Conservation (phyloP, 1,140 invertebrate species). For the Oppia nitens region DNA sequence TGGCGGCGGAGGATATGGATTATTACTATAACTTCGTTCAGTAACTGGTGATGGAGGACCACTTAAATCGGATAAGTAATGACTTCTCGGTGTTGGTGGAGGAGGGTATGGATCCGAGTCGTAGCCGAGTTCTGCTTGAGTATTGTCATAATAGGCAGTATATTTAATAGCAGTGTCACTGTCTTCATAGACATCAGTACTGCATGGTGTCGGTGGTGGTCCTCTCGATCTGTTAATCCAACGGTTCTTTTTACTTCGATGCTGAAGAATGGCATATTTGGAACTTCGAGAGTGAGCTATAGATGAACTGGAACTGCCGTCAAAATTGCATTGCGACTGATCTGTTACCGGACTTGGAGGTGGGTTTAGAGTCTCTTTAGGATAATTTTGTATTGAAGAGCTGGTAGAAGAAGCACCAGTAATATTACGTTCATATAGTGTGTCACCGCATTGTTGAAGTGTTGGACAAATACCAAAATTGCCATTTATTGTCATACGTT, state of each 20-base stretch:
- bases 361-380: slow-evolving; percentile 64
- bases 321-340: slow-evolving; percentile 27
- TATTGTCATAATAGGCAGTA: not conserved
- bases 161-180: slow-evolving; percentile 27
- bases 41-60: slow-evolving; percentile 62
- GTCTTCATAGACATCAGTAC: slow-evolving; percentile 80
- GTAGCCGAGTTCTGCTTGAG: not conserved
- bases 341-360: slow-evolving; percentile 67
- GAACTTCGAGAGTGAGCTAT: slow-evolving; percentile 1
- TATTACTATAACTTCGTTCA: slow-evolving; percentile 41
- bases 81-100: slow-evolving; percentile 54
- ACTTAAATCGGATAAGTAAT: slow-evolving; percentile 43
- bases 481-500: not conserved
- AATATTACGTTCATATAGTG: slow-evolving; percentile 7
- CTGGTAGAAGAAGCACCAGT: slow-evolving; percentile 5
- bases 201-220: slow-evolving; percentile 80
- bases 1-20: slow-evolving; percentile 48
- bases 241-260: not conserved
- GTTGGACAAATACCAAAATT: not conserved
- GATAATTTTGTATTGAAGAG: slow-evolving; percentile 35
- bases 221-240: slow-evolving; percentile 47
- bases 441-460: not conserved
- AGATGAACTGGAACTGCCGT: slow-evolving; percentile 18
- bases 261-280: slow-evolving; percentile 52
- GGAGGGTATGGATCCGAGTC: slow-evolving; percentile 53